Evolutionary conservation across 2,113 vertebrate species (phyloP), one percentile per base, ranked within the genome.

Genomic region (Cercocebus atys): DNA sequence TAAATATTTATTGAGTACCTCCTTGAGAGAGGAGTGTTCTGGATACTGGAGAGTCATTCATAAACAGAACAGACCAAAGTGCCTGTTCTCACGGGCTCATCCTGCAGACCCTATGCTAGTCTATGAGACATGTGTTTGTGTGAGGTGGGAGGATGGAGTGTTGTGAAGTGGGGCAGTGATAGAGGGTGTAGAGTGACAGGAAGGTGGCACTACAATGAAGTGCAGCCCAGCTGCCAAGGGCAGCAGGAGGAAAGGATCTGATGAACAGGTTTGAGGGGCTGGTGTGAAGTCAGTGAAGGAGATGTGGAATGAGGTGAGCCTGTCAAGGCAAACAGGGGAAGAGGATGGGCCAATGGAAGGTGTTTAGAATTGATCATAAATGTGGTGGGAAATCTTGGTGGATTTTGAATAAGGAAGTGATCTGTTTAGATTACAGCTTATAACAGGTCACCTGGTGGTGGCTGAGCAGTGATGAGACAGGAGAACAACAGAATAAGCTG

Each of bases 81-180:
- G 3, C 23, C 9, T 45, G n/a, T 27, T 57, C 30, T 90, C 43
- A 30, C 0, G 45, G 68, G 68, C 17, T 11, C 52, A 4, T 4
- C 2, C 61, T 1, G 0, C 5, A 59, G 75, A 23, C 17, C 1
- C 57, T 16, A 4, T 30, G 30, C 45, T 4, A 17, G 38, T 40
- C 10, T 18, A 10, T 0, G 25, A 38, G 73, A 40, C n/a, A 10
- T 3, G 3, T 6, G 0, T 1, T 6, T 2, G 22, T 7, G 22
- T 22, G 43, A 43, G 20, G 2, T 22, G 11, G 57, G 83, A 81
- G 20, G 27, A 8, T 1, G 14, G 50, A 96, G 23, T 59, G 68
- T 4, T 5, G 40, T 14, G 2, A 70, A 0, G 3, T 2, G 11
- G 20, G 59, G 43, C 23, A 6, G 13, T 17, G n/a, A 17, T 3